Conservation (phyloP, 2,797 vertebrate genomes). For the Astyanax mexicanus region DNA sequence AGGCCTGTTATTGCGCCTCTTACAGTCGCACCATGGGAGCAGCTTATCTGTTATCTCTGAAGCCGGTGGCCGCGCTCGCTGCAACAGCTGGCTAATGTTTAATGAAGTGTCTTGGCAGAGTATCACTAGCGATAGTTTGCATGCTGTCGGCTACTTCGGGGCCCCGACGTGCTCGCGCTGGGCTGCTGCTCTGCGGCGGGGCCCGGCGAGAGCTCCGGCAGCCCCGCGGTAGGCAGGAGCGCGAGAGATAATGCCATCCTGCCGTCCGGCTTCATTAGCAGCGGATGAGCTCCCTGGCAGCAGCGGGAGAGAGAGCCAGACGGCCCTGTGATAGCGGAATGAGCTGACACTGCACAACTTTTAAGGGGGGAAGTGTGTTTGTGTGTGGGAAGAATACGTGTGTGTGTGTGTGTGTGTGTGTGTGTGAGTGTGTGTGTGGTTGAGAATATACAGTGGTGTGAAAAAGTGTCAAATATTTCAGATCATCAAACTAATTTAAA, state of each 20-base stretch:
- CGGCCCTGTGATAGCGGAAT: conserved; percentile 71
- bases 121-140: conserved; percentile 42
- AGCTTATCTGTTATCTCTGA: conserved; percentile 40
- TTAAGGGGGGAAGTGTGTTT: conserved; percentile 30
- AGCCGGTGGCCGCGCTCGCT: conserved; percentile 31
- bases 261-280: conserved; percentile 50
- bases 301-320: conserved; percentile 57
- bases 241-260: conserved; percentile 40
- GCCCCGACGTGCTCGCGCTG: conserved; percentile 33
- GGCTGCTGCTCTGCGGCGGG: conserved; percentile 45
- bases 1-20: conserved; percentile 33
- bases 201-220: conserved; percentile 44
- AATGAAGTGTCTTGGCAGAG: conserved; percentile 58
- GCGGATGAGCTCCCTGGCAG: conserved; percentile 73
- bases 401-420: conserved; percentile 7
- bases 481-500: too few species aligned
- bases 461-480: too few species aligned
- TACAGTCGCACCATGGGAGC: conserved; percentile 8
- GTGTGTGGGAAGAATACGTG: conserved; percentile 36
- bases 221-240: conserved; percentile 39
- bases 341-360: conserved; percentile 70
- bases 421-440: neutral
- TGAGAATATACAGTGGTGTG: neutral
- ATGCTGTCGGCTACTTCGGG: conserved; percentile 46
- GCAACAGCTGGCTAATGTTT: conserved; percentile 64